Evolutionary conservation across 2,888 invertebrate species (phyloP), one percentile per base, ranked within the genome.

Genomic region (Bursaphelenchus okinawaensis): DNA sequence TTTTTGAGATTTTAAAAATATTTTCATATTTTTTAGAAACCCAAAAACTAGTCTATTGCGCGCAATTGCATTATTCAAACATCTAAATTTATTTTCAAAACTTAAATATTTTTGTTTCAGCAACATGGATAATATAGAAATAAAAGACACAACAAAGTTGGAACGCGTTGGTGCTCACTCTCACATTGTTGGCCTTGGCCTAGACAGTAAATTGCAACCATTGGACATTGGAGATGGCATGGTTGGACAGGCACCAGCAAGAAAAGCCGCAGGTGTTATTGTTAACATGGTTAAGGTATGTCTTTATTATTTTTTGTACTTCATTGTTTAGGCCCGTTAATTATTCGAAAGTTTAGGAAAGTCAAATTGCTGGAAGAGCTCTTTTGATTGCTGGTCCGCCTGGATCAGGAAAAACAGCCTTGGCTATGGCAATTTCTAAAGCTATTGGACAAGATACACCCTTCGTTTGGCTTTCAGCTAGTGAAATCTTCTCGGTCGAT

Each of bases 401-500:
- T 0, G 95, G 93, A n/a, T 88, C 89, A 27, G 71, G 96, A 12
- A 98, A 99, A 86, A 99, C 98, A 0, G 98, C 98, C 0, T 92
- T 99, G 52, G 98, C 98, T 0, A 95, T 96, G 88, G 98, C 91
- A 83, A 72, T 77, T 57, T 77, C 80, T 7, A 77, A 81, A 58
- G 78, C 77, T 8, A 68, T 81, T 19, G 79, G 79, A 20, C 54
- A 62, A 4, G 96, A 96, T 82, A 96, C 96, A 0, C 98, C 98
- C 0, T 99, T 99, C 81, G 96, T 95, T 0, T 91, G 92, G 77
- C 95, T 98, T 89, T 92, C 95, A 16, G 98, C 94, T 0, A 94
- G 94, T 0, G 98, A 98, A 86, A 94, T 98, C 68, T 98, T 92
- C 84, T 96, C 96, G 0, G 84, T 96, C 69, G 98, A 98, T 84